Evolutionary conservation across 1,140 invertebrate genomes (phyloP), one percentile per base, ranked within the genome.

Genomic region (Apis laboriosa): DNA sequence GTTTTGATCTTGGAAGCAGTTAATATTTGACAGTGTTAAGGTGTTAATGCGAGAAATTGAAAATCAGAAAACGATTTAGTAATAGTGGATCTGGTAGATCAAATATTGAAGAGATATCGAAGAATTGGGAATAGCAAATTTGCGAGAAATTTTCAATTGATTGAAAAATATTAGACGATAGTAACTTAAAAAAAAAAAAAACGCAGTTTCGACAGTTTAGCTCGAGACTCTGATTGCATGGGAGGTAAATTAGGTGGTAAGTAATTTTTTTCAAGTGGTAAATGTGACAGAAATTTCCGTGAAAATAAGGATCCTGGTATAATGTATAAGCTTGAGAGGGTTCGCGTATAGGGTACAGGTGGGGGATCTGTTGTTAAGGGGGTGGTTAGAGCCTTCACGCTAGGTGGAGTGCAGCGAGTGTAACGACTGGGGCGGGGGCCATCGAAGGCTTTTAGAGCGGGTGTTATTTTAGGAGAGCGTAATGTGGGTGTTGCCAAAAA

Each of bases 391-490:
- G 43, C 17, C 43, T 64, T 1, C 51, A 19, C 43, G 28, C 24
- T 28, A 60, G 58, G n/a, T 63, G 12, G n/a, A 12, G 11, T 68
- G 15, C 8, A 51, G 34, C 0, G 67, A 51, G 8, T 53, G 21
- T 73, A 73, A 58, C 53, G 71, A 58, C 19, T 19, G 28, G 53
- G 53, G 53, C 11, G 24, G 34, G 3, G 34, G 60, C 43, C 60
- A 63, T 76, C 43, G 74, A 63, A 76, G 19, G 74, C 74, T 76
- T 76, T 76, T 64, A 76, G 24, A 24, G 60, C 60, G 7, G 15
- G 8, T 11, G 34, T 15, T 58, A 43, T 76, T 76, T 21, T 63
- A 53, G 49, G 43, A 24, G 55, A 19, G 15, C 17, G 9, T 63
- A 63, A 75, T 9, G 58, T 51, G 58, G 43, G 15, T 75, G 58